A percentile compares a stretch with the other conserved stretches of the same genome.
Conservation (phyloP, 92 coral and sea anemone genomes). For the Scolanthus callimorphus region DNA sequence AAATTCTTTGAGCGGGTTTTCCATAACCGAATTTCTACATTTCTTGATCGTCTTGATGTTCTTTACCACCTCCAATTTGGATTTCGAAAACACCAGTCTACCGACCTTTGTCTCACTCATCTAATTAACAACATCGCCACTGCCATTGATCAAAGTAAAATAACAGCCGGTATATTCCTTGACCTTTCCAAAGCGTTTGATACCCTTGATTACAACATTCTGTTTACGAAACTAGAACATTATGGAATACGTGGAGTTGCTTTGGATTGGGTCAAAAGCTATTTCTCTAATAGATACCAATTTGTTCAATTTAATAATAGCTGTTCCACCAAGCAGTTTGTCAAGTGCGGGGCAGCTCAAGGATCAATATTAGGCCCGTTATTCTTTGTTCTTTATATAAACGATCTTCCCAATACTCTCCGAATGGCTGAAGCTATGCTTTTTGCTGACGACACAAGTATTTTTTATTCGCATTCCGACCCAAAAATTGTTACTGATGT, state of each 20-base stretch:
- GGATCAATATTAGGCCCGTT: slow-evolving; percentile 2
- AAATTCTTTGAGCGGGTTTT: too few species aligned
- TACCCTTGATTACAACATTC: not conserved
- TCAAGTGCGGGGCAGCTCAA: not conserved
- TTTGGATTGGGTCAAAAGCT: not conserved
- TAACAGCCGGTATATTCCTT: too few species aligned
- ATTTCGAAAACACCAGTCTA: too few species aligned
- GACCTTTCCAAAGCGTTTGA: not conserved
- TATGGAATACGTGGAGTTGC: slow-evolving; percentile 1
- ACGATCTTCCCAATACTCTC: not conserved
- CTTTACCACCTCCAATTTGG: too few species aligned
- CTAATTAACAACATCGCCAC: too few species aligned
- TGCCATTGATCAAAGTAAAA: too few species aligned
- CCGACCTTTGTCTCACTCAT: too few species aligned
- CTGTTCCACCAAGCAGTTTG: too few species aligned
- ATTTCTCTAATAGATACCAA: not conserved
- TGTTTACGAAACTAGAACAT: not conserved
- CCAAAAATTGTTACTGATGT: not conserved
- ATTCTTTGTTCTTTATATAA: not conserved
- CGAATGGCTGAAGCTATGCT: not conserved
- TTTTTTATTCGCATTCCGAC: not conserved
- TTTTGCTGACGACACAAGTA: not conserved
- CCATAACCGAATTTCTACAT: too few species aligned
- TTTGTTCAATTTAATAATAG: not conserved
- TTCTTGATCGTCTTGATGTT: too few species aligned